Evolutionary conservation across 2,797 vertebrate genomes (phyloP), one percentile per base, ranked within the genome.

Genomic region (Platalea minor): DNA sequence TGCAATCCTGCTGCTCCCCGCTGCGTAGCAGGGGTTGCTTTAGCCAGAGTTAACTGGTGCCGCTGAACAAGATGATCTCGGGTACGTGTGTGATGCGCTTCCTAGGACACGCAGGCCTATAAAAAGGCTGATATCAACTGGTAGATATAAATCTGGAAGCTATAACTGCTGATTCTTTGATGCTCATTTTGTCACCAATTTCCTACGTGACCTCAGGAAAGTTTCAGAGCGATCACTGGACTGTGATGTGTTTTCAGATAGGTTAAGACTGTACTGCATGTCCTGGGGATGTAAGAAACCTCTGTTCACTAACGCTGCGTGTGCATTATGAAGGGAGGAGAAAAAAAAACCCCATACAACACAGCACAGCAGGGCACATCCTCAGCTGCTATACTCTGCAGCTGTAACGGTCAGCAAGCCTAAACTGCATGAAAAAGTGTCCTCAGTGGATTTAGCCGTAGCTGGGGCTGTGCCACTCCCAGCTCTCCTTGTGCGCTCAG

Each of bases 211-310:
- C 59, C 54, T 90, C 41, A 85, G 59, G 79, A 73, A 92, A 81
- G 53, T 21, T 41, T 70, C 45, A 37, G 57, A 53, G 56, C 1
- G 0, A 17, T 77, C 26, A 15, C 11, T 35, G 61, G 78, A 45
- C 54, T 43, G 48, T 5, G 17, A 15, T 1, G 28, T 31, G 35
- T 51, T 90, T 82, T 61, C 59, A 53, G n/a, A 72, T 0, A 60
- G 50, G 51, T 37, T 63, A 46, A 0, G 7, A 17, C 26, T 46
- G 43, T 17, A 14, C 19, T 3, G 14, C 1, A 0, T 3, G 6
- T 45, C 59, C 48, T 3, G 23, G 39, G 59, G 28, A 41, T 35
- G 29, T 26, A 61, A 63, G 43, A 85, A 72, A 51, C 16, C 39
- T 56, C 79, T 63, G 31, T 26, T 61, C 57, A 37, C n/a, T 83